Conservation (phyloP, 1,140 invertebrate genomes). For the Drosophila seguyi region DNA sequence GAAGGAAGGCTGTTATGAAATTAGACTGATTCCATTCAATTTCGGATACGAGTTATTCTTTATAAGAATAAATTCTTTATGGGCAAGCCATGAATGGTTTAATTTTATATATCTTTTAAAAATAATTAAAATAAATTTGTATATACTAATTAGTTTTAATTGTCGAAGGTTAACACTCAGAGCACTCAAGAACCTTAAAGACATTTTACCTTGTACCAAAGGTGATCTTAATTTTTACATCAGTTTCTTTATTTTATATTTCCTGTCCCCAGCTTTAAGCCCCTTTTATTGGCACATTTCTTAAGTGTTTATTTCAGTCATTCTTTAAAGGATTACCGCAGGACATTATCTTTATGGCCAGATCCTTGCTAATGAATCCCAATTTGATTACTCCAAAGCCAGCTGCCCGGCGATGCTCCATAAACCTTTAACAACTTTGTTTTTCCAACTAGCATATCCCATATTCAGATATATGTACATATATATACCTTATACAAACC, state of each 20-base stretch:
- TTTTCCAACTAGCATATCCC: conserved; percentile 20
- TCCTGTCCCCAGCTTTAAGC: too few relatives aligned
- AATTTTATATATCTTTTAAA: not conserved
- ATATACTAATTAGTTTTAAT: not conserved
- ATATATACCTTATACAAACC: conserved; percentile 40
- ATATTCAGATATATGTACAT: not conserved
- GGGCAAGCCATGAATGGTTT: not conserved
- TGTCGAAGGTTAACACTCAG: not conserved
- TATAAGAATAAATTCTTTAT: not conserved
- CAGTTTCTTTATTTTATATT: too few relatives aligned
- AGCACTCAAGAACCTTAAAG: not conserved
- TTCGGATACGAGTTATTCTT: not conserved
- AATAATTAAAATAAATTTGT: not conserved
- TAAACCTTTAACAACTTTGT: conserved; percentile 63
- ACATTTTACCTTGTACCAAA: not conserved
- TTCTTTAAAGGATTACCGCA: too few relatives aligned
- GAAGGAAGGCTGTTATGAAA: not conserved
- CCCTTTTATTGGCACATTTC: too few relatives aligned
- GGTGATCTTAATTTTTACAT: conserved; percentile 3
- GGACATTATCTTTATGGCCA: too few relatives aligned
- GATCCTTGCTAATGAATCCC: conserved; percentile 32
- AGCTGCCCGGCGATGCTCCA: conserved; percentile 30
- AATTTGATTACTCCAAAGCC: conserved; percentile 17
- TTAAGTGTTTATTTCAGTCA: too few relatives aligned
- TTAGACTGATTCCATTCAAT: too few relatives aligned